Evolutionary conservation across 2,113 vertebrate species (phyloP).

Genomic region (Centropus bengalensis): DNA sequence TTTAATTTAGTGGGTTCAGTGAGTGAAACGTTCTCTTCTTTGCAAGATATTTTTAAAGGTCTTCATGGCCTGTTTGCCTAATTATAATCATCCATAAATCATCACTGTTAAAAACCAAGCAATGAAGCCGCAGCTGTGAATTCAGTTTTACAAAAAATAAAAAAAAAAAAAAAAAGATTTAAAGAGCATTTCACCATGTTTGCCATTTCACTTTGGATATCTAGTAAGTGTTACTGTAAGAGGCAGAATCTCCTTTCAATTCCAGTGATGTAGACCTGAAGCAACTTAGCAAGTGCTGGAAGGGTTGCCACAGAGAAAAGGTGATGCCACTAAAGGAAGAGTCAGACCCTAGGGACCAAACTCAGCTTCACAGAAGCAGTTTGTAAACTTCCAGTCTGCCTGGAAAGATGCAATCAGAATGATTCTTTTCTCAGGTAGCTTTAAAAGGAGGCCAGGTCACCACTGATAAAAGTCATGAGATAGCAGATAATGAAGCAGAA

Average conservation of each 20-base stretch:
- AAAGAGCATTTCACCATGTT: neutral
- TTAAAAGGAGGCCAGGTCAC: neutral
- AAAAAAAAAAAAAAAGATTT: neutral
- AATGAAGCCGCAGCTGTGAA: neutral
- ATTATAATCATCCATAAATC: conserved; percentile 54
- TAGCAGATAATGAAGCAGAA: neutral
- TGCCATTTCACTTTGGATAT: neutral
- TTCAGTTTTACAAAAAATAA: conserved; percentile 10
- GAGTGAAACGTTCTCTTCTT: conserved; percentile 35
- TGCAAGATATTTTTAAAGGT: conserved; percentile 10
- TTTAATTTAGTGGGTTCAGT: conserved; percentile 19
- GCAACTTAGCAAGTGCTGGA: fast-evolving
- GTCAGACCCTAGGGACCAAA: neutral
- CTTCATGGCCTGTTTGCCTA: conserved; percentile 35
- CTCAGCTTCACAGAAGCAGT: fast-evolving
- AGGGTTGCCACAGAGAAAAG: neutral
- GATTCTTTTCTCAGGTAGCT: neutral
- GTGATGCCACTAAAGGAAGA: neutral
- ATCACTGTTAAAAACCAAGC: neutral
- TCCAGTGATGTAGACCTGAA: neutral
- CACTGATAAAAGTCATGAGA: neutral
- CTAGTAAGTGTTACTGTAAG: neutral
- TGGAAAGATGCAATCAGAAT: neutral
- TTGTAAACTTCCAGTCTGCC: neutral
- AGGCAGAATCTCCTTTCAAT: neutral